Percentiles rank a stretch among this genome's conserved stretches.
These are phyloP conservation scores for Drosophila erecta DNA, from an alignment of 1,140 invertebrate species.

Conservation along the genomic window DNA sequence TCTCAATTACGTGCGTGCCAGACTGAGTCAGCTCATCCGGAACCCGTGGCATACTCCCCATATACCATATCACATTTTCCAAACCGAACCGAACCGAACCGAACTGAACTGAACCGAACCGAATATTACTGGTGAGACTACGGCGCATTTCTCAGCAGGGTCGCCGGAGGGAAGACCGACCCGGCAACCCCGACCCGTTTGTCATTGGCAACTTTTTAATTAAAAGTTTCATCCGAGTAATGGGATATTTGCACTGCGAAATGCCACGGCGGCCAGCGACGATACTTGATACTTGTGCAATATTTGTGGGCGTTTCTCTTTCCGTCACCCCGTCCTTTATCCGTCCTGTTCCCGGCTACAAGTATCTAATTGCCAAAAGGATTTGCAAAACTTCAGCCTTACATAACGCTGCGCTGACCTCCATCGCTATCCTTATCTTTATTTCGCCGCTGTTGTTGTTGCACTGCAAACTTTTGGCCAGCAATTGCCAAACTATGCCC, in stretches of 20 bases:
- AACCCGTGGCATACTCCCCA: no score
- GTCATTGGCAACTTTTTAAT: constrained; percentile 82
- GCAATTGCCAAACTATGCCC: constrained; percentile 63
- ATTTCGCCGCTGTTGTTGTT: constrained; percentile 34
- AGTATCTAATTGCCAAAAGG: constrained; percentile 81
- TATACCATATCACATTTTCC: constrained; percentile 31
- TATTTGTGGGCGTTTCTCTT: constrained; percentile 63
- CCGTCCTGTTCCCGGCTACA: constrained; percentile 49
- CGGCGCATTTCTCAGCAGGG: constrained; percentile 42
- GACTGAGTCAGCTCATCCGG: constrained; percentile 51
- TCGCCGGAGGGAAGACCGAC: background rate
- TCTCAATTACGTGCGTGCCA: constrained; percentile 82
- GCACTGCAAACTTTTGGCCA: constrained; percentile 62
- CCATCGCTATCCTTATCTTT: constrained; percentile 14
- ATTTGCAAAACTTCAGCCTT: constrained; percentile 71
- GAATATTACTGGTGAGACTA: constrained; percentile 67
- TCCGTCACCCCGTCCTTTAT: constrained; percentile 11
- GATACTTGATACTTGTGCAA: constrained; percentile 69
- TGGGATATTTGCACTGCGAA: constrained; percentile 82
- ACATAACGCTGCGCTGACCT: constrained; percentile 65
- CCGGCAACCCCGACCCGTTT: constrained; percentile 51
- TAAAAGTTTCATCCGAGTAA: constrained; percentile 83
- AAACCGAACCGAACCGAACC: constrained; percentile 44
- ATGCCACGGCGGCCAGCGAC: constrained; percentile 56
- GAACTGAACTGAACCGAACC: constrained; percentile 31